phyloP scores from a whole-genome alignment of 1,140 invertebrate genomes.

The Cyclargus thomasi region DNA sequence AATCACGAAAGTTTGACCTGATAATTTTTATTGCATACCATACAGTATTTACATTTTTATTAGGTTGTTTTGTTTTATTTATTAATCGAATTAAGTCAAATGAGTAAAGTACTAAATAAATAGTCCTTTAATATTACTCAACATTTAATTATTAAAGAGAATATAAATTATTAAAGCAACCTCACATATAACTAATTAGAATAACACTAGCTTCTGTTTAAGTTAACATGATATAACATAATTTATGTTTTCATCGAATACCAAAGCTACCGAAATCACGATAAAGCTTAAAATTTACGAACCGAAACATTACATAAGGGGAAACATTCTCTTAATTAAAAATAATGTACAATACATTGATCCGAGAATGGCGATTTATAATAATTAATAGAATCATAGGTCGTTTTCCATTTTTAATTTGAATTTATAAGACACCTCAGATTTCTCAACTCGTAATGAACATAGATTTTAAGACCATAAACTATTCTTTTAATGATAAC shows the following conservation, averaged over 20 bases:
- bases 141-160: too few relatives aligned
- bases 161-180: too few relatives aligned
- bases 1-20: too few relatives aligned
- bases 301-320: not conserved
- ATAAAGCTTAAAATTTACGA: not conserved
- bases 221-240: not conserved
- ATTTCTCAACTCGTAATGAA: constrained; percentile 46
- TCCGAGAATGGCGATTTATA: not conserved
- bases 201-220: not conserved
- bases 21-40: too few relatives aligned
- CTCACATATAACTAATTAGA: not conserved
- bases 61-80: too few relatives aligned
- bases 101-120: too few relatives aligned
- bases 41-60: too few relatives aligned
- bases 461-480: constrained; percentile 71
- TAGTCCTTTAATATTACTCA: too few relatives aligned
- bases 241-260: not conserved
- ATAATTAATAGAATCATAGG: constrained; percentile 16
- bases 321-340: constrained; percentile 8
- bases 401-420: constrained; percentile 17
- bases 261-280: not conserved
- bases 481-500: constrained; percentile 68
- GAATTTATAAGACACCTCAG: constrained; percentile 14
- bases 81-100: too few relatives aligned
- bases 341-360: constrained; percentile 12